Evolutionary conservation across 2,113 vertebrate genomes (phyloP).

Genomic region (Aramus guarauna): DNA sequence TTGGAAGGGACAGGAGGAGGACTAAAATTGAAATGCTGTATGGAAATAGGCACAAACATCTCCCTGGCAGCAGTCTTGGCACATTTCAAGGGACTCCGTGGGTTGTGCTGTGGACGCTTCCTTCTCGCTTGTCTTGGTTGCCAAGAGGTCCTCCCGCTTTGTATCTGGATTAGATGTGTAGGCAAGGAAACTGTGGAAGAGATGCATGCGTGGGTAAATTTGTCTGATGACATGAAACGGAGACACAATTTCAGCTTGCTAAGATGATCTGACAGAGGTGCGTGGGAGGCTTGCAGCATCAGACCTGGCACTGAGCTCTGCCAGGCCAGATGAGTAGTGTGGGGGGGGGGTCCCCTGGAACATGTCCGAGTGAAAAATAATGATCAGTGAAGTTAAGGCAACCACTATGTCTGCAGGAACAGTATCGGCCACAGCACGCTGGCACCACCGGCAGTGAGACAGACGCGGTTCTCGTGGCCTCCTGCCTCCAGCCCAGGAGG

Average conservation of each 20-base stretch:
- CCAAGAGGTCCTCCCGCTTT: not conserved
- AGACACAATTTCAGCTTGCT: fast-evolving
- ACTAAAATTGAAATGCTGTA: not conserved
- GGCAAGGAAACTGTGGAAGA: fast-evolving
- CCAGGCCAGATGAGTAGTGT: fast-evolving
- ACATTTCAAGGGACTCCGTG: fast-evolving
- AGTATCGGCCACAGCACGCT: too few species aligned
- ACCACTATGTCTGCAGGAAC: fast-evolving
- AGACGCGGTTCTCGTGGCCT: fast-evolving
- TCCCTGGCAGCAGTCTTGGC: not conserved
- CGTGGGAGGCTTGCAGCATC: too few species aligned
- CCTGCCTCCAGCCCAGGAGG: not conserved
- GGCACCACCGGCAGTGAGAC: not conserved
- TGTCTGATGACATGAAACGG: too few species aligned
- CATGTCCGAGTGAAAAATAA: fast-evolving
- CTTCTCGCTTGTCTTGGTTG: fast-evolving
- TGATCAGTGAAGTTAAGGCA: too few species aligned
- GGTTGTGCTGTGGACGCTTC: not conserved
- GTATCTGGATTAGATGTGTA: fast-evolving
- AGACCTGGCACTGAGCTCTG: fast-evolving
- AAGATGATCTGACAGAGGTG: fast-evolving
- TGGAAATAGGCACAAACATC: fast-evolving
- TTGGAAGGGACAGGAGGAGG: not conserved
- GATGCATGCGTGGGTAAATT: fast-evolving
- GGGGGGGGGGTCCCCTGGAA: not conserved